Evolutionary conservation across 1,140 invertebrate species (phyloP), one percentile per base, ranked within the genome.

Genomic region (Macrobrachium nipponense): DNA sequence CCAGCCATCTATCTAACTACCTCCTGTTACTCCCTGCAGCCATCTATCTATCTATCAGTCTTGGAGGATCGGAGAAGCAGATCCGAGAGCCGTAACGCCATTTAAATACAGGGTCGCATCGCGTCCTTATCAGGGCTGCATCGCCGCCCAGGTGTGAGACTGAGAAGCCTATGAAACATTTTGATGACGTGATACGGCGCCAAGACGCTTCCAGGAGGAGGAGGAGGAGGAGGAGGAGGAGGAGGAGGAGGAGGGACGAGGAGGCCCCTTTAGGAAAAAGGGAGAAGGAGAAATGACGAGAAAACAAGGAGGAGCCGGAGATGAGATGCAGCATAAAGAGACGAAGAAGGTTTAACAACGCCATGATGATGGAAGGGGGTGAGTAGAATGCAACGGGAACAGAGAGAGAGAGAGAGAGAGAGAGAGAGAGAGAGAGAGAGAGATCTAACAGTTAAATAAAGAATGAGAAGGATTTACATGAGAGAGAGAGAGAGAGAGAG

Each of bases 381-480:
- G 15, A 14, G 5, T 2, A 7, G 23, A 2, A 27, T 20, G 23
- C 3, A 27, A 36, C 20, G 15, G 7, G 70, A 5, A 11, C 8
- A 17, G 27, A 36, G 70, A 73, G 70, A 43, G 70, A 43, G 36
- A 73, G 70, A 73, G 70, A 73, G 20, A 43, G 70, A 73, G 70
- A 43, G 70, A 73, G 36, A 43, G 36, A 43, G 36, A 73, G 70
- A 44, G 43, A 73, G 70, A 4, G 43, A 73, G 70, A 44, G 8
- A 5, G 1, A 44, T 5, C 14, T 18, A 17, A 2, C 5, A 36
- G 43, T 14, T 8, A 5, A 73, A 20, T 23, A 43, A 77, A 44
- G 51, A n/a, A 12, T 14, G 23, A 14, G 44, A 17, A 17, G 44
- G 23, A 17, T 10, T 17, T 17, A 5, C 2, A 36, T 36, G 27